Evolutionary conservation across 2,113 vertebrate genomes (phyloP), one percentile per base, ranked within the genome.

Genomic region (Brevimyrus niger): DNA sequence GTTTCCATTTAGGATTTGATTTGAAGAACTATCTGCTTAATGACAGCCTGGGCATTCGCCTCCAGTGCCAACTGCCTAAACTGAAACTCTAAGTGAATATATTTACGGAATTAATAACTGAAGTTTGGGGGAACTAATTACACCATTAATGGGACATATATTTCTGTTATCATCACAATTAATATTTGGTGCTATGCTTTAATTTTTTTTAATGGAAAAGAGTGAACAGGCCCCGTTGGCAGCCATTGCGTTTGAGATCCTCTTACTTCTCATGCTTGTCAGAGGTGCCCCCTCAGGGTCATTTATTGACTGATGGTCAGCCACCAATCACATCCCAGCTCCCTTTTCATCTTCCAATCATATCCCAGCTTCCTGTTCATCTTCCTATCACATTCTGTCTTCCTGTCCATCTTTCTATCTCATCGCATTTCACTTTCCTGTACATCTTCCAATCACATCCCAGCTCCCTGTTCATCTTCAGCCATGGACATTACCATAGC

Each of bases 1-100:
- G 53, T 87, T 65, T 65, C 87, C 55, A 44, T 65, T 87, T 87
- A 87, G 86, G 86, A 38, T 38, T 87, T 31, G 86, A 38, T 55
- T 87, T 31, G 86, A 87, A 27, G 48, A 58, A 42, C 19, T 50
- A n/a, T 61, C 38, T n/a, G 38, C 48, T 87, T 87, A 31, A 87
- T 87, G 35, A 61, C 21, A 42, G 11, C 51, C 86, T 9, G 86
- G 23, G 87, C 38, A 42, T 61, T 42, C 46, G 51, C 19, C 15
- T 46, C 23, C 8, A 2, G 10, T 87, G 55, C 53, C 51, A 44
- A 23, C 65, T 87, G 35, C 51, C 35, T 61, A 21, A 38, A 38
- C 86, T 51, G 38, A 87, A 87, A 44, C 38, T 87, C 53, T 55
- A 8, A n/a, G 53, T 65, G 53, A 87, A 87, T 61, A 55, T 65